A percentile compares a stretch with the other conserved stretches of the same genome.
Evolutionary conservation across 1,140 invertebrate species (phyloP).

Genomic region (Drosophila mauritiana): DNA sequence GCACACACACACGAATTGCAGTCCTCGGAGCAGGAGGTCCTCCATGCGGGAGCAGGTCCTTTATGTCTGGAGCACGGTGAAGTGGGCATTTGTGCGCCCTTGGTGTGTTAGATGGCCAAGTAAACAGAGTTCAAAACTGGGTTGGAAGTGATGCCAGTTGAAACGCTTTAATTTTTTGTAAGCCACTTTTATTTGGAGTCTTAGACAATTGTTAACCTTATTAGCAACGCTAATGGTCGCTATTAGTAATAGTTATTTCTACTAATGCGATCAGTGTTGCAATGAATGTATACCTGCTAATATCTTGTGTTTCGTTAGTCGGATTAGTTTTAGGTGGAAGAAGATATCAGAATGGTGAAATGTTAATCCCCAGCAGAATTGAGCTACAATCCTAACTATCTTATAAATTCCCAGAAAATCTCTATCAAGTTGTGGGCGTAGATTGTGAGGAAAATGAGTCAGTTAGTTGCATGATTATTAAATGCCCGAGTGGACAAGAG

Average conservation of each 20-base stretch:
- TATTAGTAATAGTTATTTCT: not conserved
- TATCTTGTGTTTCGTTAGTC: not conserved
- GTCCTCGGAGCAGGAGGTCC: not conserved
- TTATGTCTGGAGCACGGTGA: conserved; percentile 6
- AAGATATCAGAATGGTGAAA: not conserved
- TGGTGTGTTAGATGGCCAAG: conserved; percentile 10
- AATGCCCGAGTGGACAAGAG: conserved; percentile 12
- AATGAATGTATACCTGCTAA: not conserved
- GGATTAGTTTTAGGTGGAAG: not conserved
- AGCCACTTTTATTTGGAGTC: not conserved
- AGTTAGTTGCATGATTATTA: conserved; percentile 53
- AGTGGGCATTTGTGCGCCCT: conserved; percentile 5
- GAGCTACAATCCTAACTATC: not conserved
- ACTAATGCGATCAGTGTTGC: not conserved
- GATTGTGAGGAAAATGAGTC: conserved; percentile 39
- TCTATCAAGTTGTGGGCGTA: conserved; percentile 45
- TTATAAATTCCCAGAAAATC: conserved; percentile 12
- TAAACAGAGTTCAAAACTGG: not conserved
- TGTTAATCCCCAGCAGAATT: not conserved
- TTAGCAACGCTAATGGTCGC: not conserved
- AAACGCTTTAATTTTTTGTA: not conserved
- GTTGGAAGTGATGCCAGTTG: not conserved
- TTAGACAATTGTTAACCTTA: not conserved
- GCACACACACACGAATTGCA: conserved; percentile 1
- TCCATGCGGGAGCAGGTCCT: conserved; percentile 6